phyloP scores from a whole-genome alignment of 2,113 vertebrate species.

The Tragelaphus scriptus region DNA sequence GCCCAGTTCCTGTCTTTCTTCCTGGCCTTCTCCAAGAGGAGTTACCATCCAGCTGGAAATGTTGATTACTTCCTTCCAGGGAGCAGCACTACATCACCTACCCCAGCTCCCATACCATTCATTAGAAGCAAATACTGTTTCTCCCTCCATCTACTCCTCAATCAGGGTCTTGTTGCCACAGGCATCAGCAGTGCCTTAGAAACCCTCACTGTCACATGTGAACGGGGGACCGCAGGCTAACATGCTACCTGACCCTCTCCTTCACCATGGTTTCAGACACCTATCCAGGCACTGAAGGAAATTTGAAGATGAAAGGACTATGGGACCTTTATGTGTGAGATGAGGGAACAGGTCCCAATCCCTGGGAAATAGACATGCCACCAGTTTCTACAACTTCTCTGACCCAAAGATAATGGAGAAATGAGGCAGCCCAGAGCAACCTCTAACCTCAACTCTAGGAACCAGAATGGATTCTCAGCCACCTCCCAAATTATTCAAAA shows the following conservation, averaged over 20 bases:
- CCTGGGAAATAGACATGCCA: neutral
- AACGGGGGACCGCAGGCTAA: rapidly evolving
- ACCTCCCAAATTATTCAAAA: neutral
- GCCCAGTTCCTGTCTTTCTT: neutral
- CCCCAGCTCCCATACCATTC: neutral
- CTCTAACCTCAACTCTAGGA: neutral
- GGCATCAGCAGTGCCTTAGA: neutral
- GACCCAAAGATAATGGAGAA: neutral
- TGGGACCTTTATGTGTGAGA: neutral
- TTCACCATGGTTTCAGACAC: neutral
- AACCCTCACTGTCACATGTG: neutral
- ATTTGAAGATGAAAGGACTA: neutral
- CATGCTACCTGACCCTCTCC: neutral
- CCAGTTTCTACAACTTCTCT: neutral
- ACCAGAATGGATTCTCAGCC: neutral
- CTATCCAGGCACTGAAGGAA: neutral
- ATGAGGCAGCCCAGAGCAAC: neutral
- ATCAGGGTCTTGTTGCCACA: neutral
- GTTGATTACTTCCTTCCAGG: neutral
- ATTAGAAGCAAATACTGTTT: neutral
- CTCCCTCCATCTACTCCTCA: neutral
- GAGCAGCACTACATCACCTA: neutral
- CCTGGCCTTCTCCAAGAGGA: neutral
- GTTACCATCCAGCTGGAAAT: neutral
- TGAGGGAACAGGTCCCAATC: neutral